A percentile compares a stretch with the other conserved stretches of the same genome.
phyloP scores from a whole-genome alignment of 30 jellyfish, hydroid and myxozoan species.

The Euphysa ruthae region DNA sequence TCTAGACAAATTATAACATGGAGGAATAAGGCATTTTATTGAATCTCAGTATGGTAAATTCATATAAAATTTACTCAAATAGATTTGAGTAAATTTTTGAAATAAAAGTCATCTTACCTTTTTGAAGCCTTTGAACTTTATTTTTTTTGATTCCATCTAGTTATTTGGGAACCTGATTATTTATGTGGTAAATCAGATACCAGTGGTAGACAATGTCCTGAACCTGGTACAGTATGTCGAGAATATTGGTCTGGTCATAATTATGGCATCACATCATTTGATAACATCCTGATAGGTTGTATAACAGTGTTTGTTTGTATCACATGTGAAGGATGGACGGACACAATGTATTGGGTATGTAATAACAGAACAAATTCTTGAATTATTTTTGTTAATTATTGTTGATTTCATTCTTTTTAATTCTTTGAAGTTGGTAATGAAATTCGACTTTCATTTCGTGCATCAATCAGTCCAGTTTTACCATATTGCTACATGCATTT shows the following conservation, averaged over 20 bases:
- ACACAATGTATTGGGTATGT: slow-evolving; percentile 61
- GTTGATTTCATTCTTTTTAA: not conserved
- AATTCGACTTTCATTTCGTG: slow-evolving; percentile 32
- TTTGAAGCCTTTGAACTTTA: too few relatives aligned
- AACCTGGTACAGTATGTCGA: slow-evolving; percentile 44
- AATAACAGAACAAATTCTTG: not conserved
- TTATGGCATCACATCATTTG: slow-evolving; percentile 65
- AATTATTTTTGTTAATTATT: not conserved
- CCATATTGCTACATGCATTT: too few relatives aligned
- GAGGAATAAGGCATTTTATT: too few relatives aligned
- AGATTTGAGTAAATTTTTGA: too few relatives aligned
- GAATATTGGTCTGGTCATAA: slow-evolving; percentile 76
- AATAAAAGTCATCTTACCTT: too few relatives aligned
- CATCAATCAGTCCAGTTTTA: too few relatives aligned
- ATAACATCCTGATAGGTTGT: slow-evolving; percentile 54
- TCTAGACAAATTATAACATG: too few relatives aligned
- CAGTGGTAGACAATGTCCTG: slow-evolving; percentile 54
- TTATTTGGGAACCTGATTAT: slow-evolving; percentile 7
- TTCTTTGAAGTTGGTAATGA: slow-evolving; percentile 53
- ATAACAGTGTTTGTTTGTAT: slow-evolving; percentile 69
- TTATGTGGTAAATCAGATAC: slow-evolving; percentile 10
- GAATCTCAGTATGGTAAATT: too few relatives aligned
- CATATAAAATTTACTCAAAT: too few relatives aligned
- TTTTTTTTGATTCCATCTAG: not conserved
- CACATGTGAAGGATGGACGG: slow-evolving; percentile 89